Percentiles rank a stretch among this genome's conserved stretches.
phyloP scores from a whole-genome alignment of 2,888 invertebrate genomes.

The Elegia similella region DNA sequence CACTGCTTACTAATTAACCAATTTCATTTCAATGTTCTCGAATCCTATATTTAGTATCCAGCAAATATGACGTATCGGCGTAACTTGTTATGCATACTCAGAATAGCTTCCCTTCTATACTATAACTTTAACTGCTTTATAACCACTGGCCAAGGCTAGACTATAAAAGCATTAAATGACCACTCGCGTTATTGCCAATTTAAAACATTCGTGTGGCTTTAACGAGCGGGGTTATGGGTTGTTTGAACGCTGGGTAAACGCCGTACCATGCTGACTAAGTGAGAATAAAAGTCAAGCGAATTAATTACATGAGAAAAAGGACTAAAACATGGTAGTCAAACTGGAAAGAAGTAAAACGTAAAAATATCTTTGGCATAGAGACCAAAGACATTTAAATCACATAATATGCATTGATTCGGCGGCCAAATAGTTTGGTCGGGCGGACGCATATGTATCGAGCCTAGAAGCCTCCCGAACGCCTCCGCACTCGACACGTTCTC shows the following conservation, averaged over 20 bases:
- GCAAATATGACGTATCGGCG: not conserved
- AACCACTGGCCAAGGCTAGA: constrained; percentile 24
- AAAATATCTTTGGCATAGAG: too few species aligned
- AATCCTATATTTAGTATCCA: too few species aligned
- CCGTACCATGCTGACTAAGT: not conserved
- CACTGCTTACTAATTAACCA: too few species aligned
- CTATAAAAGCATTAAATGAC: constrained; percentile 30
- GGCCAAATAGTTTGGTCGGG: too few species aligned
- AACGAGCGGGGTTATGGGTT: constrained; percentile 38
- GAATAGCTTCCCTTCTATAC: constrained; percentile 14
- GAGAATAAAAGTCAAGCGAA: not conserved
- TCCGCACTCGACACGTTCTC: too few species aligned
- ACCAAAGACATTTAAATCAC: too few species aligned
- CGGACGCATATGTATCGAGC: too few species aligned
- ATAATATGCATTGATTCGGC: too few species aligned
- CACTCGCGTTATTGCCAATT: constrained; percentile 50
- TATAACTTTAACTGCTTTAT: constrained; percentile 13
- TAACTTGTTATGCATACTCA: not conserved
- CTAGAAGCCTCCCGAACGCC: too few species aligned
- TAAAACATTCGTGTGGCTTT: constrained; percentile 47
- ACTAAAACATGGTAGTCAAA: not conserved
- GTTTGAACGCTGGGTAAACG: not conserved
- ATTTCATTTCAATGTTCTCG: too few species aligned
- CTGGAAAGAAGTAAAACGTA: too few species aligned
- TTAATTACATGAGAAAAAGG: not conserved